These are phyloP conservation scores for Asbolus verrucosus DNA, from an alignment of 1,140 invertebrate genomes.

Conservation along the genomic window DNA sequence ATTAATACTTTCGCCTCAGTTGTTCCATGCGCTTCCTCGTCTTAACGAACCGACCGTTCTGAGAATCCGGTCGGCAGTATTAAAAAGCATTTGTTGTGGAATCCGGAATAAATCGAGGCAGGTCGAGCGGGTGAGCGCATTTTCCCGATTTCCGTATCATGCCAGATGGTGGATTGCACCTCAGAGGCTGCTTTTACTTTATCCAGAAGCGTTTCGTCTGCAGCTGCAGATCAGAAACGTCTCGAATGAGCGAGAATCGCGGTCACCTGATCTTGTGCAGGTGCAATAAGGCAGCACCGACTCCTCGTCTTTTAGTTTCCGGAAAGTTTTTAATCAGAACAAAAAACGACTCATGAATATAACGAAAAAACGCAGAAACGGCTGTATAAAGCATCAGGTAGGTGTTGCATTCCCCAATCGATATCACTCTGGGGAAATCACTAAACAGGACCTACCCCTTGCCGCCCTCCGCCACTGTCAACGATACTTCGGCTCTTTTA, in stretches of 20 bases:
- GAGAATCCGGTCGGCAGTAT: no score
- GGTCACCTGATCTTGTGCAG: conserved; percentile 6
- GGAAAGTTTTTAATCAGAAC: conserved; percentile 55
- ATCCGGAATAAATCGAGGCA: neutral
- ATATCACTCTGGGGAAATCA: conserved; percentile 62
- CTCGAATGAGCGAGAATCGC: neutral
- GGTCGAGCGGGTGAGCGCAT: conserved; percentile 8
- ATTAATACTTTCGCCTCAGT: no score
- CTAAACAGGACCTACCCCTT: conserved; percentile 55
- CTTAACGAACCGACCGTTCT: no score
- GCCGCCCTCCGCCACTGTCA: conserved; percentile 21
- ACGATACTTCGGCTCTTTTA: conserved; percentile 23
- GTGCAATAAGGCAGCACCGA: conserved; percentile 36
- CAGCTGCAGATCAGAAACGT: neutral
- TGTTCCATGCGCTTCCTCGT: no score
- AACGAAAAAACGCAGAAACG: conserved; percentile 35
- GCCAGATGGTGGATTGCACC: conserved; percentile 38
- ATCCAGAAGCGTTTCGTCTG: conserved; percentile 27
- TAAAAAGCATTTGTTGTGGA: conserved; percentile 1
- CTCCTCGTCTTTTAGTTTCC: conserved; percentile 49
- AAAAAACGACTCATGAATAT: conserved; percentile 42
- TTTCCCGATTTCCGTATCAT: conserved; percentile 43
- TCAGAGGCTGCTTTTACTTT: conserved; percentile 34
- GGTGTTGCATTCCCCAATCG: conserved; percentile 61
- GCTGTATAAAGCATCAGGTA: conserved; percentile 55